These are phyloP conservation scores for Florisuga fusca DNA, from an alignment of 2,797 vertebrate species.

Conservation along the genomic window DNA sequence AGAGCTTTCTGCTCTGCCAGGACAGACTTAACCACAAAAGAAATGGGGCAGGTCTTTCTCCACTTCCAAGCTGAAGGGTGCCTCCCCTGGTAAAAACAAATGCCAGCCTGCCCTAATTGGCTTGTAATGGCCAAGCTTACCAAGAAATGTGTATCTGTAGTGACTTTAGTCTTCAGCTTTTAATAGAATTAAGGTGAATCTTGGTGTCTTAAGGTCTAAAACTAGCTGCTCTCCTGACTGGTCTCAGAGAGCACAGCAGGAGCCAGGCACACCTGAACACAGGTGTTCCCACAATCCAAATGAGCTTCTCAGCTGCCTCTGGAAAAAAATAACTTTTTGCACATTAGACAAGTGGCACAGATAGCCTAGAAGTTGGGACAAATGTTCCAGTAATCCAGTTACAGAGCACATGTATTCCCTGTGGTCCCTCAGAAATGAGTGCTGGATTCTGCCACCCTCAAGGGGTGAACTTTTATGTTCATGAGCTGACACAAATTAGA, in stretches of 20 bases:
- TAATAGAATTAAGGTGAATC: neutral
- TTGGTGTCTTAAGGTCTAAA: neutral
- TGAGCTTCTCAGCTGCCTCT: neutral
- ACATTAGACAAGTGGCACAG: neutral
- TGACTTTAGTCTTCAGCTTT: neutral
- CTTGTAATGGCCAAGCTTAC: neutral
- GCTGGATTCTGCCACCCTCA: neutral
- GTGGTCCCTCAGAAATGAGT: neutral
- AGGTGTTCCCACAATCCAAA: neutral
- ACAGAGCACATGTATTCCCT: neutral
- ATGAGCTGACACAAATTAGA: neutral
- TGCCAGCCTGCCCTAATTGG: neutral
- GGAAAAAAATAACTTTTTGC: neutral
- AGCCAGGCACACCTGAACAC: neutral
- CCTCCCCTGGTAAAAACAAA: neutral
- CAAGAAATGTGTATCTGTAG: neutral
- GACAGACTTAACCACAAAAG: neutral
- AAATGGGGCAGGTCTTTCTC: neutral
- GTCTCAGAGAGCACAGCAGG: neutral
- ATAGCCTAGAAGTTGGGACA: neutral
- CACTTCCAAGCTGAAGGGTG: neutral
- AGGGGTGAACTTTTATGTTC: neutral
- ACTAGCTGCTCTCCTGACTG: neutral
- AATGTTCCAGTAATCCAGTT: constrained; percentile 19
- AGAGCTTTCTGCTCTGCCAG: neutral